These are phyloP conservation scores for Atherinomorus stipes DNA, from an alignment of 2,113 vertebrate species.

Conservation along the genomic window DNA sequence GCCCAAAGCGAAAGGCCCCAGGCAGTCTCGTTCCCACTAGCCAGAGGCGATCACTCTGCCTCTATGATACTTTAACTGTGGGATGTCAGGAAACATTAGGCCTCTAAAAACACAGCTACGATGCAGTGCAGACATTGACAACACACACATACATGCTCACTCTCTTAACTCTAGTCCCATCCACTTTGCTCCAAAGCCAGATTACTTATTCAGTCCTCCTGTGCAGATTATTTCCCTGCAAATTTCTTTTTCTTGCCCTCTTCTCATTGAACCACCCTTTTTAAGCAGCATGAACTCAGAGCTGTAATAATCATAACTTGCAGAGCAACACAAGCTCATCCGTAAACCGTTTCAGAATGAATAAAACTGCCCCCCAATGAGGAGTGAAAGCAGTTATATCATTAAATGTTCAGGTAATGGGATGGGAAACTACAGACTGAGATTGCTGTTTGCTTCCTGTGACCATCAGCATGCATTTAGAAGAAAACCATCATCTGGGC, in stretches of 20 bases:
- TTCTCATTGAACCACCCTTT: not conserved
- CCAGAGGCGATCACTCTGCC: constrained; percentile 86
- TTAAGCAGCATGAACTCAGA: not conserved
- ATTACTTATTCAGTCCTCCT: constrained; percentile 31
- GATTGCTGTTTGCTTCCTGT: no score
- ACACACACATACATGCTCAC: constrained; percentile 43
- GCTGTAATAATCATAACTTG: not conserved
- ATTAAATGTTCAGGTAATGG: constrained; percentile 10
- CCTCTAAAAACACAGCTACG: constrained; percentile 77
- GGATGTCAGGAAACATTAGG: constrained; percentile 90
- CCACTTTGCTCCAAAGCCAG: constrained; percentile 42
- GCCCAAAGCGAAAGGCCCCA: constrained; percentile 86
- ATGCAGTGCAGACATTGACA: constrained; percentile 56
- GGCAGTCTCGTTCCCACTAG: constrained; percentile 85
- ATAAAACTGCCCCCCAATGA: constrained; percentile 5
- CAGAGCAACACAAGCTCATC: constrained; percentile 1
- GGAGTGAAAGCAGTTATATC: not conserved
- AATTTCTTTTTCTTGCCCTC: not conserved
- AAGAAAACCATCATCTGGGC: no score
- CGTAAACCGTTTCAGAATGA: not conserved
- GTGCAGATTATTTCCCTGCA: constrained; percentile 7
- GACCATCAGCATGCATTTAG: no score
- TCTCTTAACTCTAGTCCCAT: constrained; percentile 20
- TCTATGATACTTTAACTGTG: constrained; percentile 90
- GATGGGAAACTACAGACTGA: not conserved